phyloP scores from a whole-genome alignment of 2,113 vertebrate species.

The Stomatorhinus ivindoensis region DNA sequence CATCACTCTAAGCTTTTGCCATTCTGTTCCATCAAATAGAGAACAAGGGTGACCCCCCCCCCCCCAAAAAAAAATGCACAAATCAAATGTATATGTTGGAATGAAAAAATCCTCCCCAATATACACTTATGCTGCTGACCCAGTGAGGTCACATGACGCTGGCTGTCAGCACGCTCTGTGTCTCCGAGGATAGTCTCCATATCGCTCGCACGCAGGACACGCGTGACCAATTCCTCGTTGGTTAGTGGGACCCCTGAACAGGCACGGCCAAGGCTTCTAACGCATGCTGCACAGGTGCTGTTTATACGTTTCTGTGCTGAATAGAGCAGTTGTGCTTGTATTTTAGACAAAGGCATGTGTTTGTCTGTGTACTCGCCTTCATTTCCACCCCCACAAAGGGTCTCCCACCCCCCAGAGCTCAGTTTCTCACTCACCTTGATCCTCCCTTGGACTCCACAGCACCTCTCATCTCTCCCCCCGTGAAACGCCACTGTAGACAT shows the following conservation, averaged over 20 bases:
- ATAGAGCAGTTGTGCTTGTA: background rate
- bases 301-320: background rate
- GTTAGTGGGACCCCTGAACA: background rate
- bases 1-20: background rate
- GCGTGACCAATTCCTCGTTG: background rate
- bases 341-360: background rate
- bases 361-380: background rate
- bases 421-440: background rate
- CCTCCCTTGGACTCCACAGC: slow-evolving; percentile 9
- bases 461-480: slow-evolving; percentile 32
- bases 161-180: background rate
- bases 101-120: background rate
- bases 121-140: background rate
- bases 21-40: background rate
- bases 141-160: background rate
- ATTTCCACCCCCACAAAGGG: background rate
- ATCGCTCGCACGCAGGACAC: background rate
- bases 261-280: background rate
- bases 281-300: background rate
- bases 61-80: background rate
- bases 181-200: background rate
- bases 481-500: slow-evolving; percentile 59
- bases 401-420: background rate
- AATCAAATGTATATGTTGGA: background rate
- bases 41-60: background rate